phyloP scores from a whole-genome alignment of 1,140 invertebrate genomes.

The Mactra quadrangularis region DNA sequence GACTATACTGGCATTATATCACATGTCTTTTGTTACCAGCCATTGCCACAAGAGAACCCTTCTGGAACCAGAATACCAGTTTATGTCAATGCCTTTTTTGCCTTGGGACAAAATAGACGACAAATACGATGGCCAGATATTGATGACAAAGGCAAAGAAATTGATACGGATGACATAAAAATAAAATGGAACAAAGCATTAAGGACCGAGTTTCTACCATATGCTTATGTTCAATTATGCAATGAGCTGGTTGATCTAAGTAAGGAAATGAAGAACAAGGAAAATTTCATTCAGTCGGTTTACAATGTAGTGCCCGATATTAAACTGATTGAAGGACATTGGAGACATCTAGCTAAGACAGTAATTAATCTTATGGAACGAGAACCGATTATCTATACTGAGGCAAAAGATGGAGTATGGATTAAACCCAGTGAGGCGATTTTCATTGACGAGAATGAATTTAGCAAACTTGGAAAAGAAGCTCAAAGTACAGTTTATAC shows the following conservation, averaged over 20 bases:
- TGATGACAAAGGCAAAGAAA: neutral
- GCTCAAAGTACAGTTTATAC: neutral
- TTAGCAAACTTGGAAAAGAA: neutral
- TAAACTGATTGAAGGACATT: neutral
- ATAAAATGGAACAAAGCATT: conserved; percentile 36
- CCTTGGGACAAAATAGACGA: conserved; percentile 13
- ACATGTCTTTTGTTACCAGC: conserved; percentile 18
- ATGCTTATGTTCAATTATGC: neutral
- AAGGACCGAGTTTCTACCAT: neutral
- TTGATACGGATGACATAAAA: neutral
- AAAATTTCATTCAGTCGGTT: neutral
- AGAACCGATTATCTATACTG: neutral
- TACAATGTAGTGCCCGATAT: conserved; percentile 5
- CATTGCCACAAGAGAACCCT: conserved; percentile 13
- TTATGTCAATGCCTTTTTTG: conserved; percentile 4
- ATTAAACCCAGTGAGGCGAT: neutral
- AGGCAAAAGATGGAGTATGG: neutral
- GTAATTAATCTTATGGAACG: neutral
- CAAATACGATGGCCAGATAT: conserved; percentile 14
- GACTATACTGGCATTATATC: neutral
- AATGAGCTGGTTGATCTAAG: conserved; percentile 5
- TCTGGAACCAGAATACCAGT: neutral
- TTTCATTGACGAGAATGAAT: neutral
- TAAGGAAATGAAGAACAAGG: neutral
- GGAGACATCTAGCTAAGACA: neutral